Evolutionary conservation across 1,140 invertebrate species (phyloP).

Genomic region (Brachystomella parvula): DNA sequence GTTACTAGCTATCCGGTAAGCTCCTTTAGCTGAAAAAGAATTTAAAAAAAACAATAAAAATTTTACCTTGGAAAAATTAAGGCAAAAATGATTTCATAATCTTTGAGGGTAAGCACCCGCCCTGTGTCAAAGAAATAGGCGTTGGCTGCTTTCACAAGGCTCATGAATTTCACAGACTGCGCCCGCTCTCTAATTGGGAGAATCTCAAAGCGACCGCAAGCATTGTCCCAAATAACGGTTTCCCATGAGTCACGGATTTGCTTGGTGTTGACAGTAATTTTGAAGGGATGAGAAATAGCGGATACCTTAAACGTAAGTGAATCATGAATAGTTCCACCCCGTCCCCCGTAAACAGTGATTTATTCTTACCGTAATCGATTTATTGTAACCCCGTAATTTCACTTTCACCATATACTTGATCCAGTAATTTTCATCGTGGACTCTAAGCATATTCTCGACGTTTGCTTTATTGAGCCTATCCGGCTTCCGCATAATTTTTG

Average conservation of each 20-base stretch:
- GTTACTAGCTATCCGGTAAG: no score
- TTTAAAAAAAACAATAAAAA: no score
- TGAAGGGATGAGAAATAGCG: not conserved
- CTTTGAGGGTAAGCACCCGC: not conserved
- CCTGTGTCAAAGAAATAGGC: not conserved
- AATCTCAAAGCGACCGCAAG: not conserved
- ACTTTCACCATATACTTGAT: not conserved
- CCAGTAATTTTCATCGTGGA: not conserved
- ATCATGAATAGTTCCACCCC: not conserved
- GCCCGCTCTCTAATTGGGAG: not conserved
- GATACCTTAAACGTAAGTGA: not conserved
- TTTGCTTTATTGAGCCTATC: not conserved
- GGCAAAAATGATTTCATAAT: not conserved
- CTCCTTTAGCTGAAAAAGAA: no score
- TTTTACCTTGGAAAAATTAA: not conserved
- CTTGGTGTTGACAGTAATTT: slow-evolving; percentile 2
- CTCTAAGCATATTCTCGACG: not conserved
- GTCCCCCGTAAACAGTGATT: not conserved
- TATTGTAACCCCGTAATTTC: not conserved
- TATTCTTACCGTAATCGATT: not conserved
- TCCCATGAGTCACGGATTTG: not conserved
- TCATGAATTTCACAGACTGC: not conserved
- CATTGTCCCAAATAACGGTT: slow-evolving; percentile 8
- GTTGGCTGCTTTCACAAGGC: not conserved
- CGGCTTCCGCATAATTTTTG: not conserved